Percentiles rank a stretch among this genome's conserved stretches.
These are phyloP conservation scores for Myotis lucifugus DNA, from an alignment of 2,113 vertebrate genomes.

Conservation along the genomic window DNA sequence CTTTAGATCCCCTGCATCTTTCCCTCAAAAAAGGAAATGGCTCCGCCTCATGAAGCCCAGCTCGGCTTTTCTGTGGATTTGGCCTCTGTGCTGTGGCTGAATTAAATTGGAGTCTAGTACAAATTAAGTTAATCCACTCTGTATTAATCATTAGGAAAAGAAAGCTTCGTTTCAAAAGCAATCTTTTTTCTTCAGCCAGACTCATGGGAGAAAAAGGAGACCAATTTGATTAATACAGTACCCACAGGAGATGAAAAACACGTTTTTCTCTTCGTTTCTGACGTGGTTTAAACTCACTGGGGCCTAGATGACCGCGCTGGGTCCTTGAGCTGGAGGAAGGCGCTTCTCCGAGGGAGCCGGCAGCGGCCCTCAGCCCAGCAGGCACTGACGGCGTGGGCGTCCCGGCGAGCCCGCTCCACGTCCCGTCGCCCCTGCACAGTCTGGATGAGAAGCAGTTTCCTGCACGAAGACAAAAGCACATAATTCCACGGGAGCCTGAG, in stretches of 20 bases:
- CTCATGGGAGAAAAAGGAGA: not conserved
- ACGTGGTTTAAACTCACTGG: not conserved
- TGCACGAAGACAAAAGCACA: not conserved
- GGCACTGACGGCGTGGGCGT: accelerated
- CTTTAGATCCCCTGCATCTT: not conserved
- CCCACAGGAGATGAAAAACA: not conserved
- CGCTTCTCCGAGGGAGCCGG: not conserved
- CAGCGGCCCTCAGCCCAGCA: not conserved
- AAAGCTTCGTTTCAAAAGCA: slow-evolving; percentile 47
- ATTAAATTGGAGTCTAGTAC: not conserved
- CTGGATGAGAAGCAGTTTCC: not conserved
- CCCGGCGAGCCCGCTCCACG: accelerated
- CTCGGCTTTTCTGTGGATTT: not conserved
- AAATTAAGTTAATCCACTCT: slow-evolving; percentile 17
- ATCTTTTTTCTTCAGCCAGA: slow-evolving; percentile 8
- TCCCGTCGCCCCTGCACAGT: accelerated
- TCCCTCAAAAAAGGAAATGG: not conserved
- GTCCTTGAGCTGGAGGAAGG: not conserved
- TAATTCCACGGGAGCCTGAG: not conserved
- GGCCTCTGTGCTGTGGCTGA: not conserved
- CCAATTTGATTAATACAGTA: not conserved
- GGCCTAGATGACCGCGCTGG: not conserved
- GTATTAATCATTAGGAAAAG: slow-evolving; percentile 5
- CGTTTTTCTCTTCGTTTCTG: not conserved
- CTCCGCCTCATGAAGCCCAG: not conserved